Evolutionary conservation across 37 sponge, comb jelly and placozoan species (phyloP), one percentile per base, ranked within the genome.

Genomic region (Mnemiopsis leidyi): DNA sequence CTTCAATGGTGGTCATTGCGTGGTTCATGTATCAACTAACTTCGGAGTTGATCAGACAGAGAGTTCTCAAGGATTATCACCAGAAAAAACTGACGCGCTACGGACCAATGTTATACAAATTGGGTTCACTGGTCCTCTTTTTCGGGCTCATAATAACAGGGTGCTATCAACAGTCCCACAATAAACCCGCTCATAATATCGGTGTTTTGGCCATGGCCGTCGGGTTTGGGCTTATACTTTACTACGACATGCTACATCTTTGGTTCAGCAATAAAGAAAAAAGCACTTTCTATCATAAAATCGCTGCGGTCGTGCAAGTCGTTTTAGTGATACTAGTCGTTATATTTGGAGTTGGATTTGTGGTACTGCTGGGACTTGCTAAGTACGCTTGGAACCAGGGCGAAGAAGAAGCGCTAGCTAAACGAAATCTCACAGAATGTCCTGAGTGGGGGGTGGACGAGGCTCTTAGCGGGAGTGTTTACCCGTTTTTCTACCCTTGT

Each of bases 401-500:
- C 16, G 79, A 77, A 36, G 79, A 26, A 9, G 79, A 28, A 33
- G 35, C 79, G 0, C 36, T 77, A 9, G 35, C 20, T 18, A 20
- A 1, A 32, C 36, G 30, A 36, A 77, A 77, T 32, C 1, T 34
- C 1, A 77, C 79, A 32, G 79, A 77, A 28, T 77, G 79, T 34
- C 79, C 79, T 0, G 32, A 77, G 2, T 48, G 61, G 61, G 79
- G 32, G 20, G 32, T 77, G 1, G 35, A 77, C 36, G 26, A 26
- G 18, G 32, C 32, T 33, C 36, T 77, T 33, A 32, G 3, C 16
- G 79, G 79, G 20, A 32, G 33, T 20, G 35, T 16, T 16, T 77
- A 77, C 36, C 79, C 79, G 36, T 13, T 34, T 34, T 77, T 20
- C 36, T 77, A 77, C 79, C 79, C 79, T 3, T 77, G 79, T 32